A percentile compares a stretch with the other conserved stretches of the same genome.
These are phyloP conservation scores for Acrocera orbiculus DNA, from an alignment of 2,888 invertebrate species.

Conservation along the genomic window DNA sequence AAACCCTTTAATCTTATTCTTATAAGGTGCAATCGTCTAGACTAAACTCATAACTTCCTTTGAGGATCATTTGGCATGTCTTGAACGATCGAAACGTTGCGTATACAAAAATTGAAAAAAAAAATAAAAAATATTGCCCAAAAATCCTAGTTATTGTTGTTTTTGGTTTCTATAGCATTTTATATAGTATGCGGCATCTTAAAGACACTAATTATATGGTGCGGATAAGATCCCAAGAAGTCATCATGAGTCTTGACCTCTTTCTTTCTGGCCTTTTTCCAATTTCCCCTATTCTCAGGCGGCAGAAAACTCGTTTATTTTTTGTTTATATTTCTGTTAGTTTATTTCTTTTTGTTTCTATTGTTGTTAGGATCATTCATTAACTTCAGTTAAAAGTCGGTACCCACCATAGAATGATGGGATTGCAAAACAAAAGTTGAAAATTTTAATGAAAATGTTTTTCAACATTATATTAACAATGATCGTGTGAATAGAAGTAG, in stretches of 20 bases:
- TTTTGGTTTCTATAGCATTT: not conserved
- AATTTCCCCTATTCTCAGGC: too few relatives aligned
- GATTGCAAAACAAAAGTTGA: too few relatives aligned
- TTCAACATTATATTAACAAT: too few relatives aligned
- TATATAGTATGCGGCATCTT: slow-evolving; percentile 5
- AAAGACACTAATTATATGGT: slow-evolving; percentile 9
- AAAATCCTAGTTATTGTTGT: not conserved
- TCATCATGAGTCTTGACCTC: slow-evolving; percentile 5
- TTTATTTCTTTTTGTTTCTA: slow-evolving; percentile 3
- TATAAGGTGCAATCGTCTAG: slow-evolving; percentile 6
- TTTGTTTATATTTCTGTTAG: too few relatives aligned
- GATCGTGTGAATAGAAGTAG: too few relatives aligned
- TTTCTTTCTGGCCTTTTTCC: slow-evolving; percentile 3
- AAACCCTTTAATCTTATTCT: too few relatives aligned
- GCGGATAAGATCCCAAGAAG: slow-evolving; percentile 6
- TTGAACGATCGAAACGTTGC: too few relatives aligned
- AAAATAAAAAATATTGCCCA: not conserved
- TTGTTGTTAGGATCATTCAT: slow-evolving; percentile 1
- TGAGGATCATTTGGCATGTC: slow-evolving; percentile 5
- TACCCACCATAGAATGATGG: not conserved
- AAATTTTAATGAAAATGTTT: too few relatives aligned
- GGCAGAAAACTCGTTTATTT: too few relatives aligned
- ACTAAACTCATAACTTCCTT: not conserved
- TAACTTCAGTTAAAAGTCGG: slow-evolving; percentile 4
- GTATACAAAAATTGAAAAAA: too few relatives aligned